These are phyloP conservation scores for Nemotelus pantherinus DNA, from an alignment of 2,888 invertebrate species.

Conservation along the genomic window DNA sequence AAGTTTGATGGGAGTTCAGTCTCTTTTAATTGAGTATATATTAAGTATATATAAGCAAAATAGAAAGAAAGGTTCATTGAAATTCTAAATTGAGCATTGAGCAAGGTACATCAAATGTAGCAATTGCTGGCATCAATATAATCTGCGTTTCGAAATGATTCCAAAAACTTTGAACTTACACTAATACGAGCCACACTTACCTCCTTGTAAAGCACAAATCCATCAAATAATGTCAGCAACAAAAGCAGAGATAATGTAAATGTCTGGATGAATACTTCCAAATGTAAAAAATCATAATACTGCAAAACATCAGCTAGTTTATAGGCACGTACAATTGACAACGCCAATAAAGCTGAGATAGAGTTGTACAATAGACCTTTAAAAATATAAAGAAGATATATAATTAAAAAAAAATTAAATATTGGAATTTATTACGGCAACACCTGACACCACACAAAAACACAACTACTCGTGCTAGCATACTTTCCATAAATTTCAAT, in stretches of 20 bases:
- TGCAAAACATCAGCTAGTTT: conserved; percentile 59
- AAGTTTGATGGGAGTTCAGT: too few relatives aligned
- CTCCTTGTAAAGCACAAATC: conserved; percentile 62
- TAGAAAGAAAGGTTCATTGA: too few relatives aligned
- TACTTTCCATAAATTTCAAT: too few relatives aligned
- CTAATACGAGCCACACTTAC: conserved; percentile 52
- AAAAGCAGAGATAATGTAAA: conserved; percentile 53
- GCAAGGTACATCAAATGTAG: too few relatives aligned
- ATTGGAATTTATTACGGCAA: neutral
- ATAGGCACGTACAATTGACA: conserved; percentile 58
- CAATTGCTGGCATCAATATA: too few relatives aligned
- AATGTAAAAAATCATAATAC: conserved; percentile 55
- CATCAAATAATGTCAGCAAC: conserved; percentile 56
- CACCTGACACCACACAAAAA: too few relatives aligned
- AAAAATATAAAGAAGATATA: conserved; percentile 38
- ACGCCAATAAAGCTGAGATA: conserved; percentile 54
- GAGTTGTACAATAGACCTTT: conserved; percentile 60
- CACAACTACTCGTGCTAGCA: too few relatives aligned
- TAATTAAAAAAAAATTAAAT: conserved; percentile 17
- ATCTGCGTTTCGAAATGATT: too few relatives aligned
- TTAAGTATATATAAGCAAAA: too few relatives aligned
- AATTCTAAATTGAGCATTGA: too few relatives aligned
- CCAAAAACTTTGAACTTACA: too few relatives aligned
- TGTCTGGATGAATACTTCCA: conserved; percentile 58
- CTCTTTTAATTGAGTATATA: too few relatives aligned